phyloP scores from a whole-genome alignment of 1,140 invertebrate species.

The Bombus waltoni region DNA sequence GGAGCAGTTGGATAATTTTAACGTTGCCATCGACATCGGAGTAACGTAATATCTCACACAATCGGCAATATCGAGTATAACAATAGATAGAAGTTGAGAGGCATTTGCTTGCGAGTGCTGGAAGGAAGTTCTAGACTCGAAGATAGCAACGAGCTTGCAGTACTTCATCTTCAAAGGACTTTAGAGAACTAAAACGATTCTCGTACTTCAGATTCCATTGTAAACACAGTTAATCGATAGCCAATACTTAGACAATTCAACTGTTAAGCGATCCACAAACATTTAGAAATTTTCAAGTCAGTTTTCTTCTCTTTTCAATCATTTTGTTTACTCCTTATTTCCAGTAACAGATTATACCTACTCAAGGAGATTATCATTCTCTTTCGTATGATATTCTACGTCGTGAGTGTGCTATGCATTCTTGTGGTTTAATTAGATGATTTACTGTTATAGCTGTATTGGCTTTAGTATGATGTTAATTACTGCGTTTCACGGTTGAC shows the following conservation, averaged over 20 bases:
- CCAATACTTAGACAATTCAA: background rate
- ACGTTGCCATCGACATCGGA: background rate
- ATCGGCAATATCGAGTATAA: background rate
- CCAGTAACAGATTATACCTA: too few species aligned
- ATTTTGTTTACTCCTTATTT: background rate
- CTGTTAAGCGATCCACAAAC: background rate
- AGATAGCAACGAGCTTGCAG: background rate
- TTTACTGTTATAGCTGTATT: slow-evolving; percentile 7
- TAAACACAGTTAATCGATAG: background rate
- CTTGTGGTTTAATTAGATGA: background rate
- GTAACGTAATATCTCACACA: background rate
- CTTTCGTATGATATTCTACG: background rate
- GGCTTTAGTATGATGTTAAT: background rate
- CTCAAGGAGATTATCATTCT: too few species aligned
- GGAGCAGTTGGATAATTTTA: background rate
- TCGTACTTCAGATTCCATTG: background rate
- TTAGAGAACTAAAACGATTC: background rate
- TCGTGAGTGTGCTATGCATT: background rate
- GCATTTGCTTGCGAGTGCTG: background rate
- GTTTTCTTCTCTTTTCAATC: background rate
- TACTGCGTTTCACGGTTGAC: slow-evolving; percentile 19
- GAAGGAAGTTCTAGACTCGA: slow-evolving; percentile 24
- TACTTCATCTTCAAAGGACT: background rate
- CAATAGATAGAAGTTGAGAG: background rate
- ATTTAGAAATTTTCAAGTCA: background rate